Percentiles rank a stretch among this genome's conserved stretches.
phyloP scores from a whole-genome alignment of 2,797 vertebrate genomes.

The Hephaestus fuliginosus region DNA sequence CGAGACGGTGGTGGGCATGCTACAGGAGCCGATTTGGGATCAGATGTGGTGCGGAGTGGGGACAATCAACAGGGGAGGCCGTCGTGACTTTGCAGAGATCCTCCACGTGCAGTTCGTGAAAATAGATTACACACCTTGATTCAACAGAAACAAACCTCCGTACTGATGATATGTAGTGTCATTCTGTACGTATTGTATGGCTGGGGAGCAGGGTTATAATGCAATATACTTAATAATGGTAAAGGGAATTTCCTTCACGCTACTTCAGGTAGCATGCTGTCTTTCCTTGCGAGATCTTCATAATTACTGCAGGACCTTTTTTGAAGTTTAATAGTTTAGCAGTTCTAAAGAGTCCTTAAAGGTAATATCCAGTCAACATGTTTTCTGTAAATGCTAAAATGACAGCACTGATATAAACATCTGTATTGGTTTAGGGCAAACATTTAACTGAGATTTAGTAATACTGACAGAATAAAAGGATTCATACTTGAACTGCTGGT shows the following conservation, averaged over 20 bases:
- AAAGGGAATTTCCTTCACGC: slow-evolving; percentile 3
- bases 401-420: slow-evolving; percentile 14
- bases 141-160: slow-evolving; percentile 32
- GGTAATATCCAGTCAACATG: slow-evolving; percentile 67
- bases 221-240: slow-evolving; percentile 19
- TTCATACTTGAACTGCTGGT: slow-evolving; percentile 17
- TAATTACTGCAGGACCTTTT: slow-evolving; percentile 2
- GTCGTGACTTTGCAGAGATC: slow-evolving; percentile 40
- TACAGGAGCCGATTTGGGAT: slow-evolving; percentile 66
- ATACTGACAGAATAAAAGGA: slow-evolving; percentile 8
- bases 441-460: slow-evolving; percentile 21
- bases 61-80: slow-evolving; percentile 46
- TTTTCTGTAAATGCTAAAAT: slow-evolving; percentile 56
- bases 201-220: slow-evolving; percentile 3
- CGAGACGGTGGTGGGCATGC: slow-evolving; percentile 69
- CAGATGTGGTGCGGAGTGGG: slow-evolving; percentile 43
- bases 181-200: neutral
- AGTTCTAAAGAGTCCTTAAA: slow-evolving; percentile 41
- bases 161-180: slow-evolving; percentile 26
- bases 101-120: slow-evolving; percentile 51
- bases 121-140: slow-evolving; percentile 36
- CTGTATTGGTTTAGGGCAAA: slow-evolving; percentile 41
- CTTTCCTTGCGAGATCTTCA: slow-evolving; percentile 16
- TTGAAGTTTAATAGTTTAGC: slow-evolving; percentile 2
- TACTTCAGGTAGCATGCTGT: slow-evolving; percentile 34